Base-by-base conservation (phyloP, 2,797 vertebrate genomes). In the Xyrichtys novacula region DNA sequence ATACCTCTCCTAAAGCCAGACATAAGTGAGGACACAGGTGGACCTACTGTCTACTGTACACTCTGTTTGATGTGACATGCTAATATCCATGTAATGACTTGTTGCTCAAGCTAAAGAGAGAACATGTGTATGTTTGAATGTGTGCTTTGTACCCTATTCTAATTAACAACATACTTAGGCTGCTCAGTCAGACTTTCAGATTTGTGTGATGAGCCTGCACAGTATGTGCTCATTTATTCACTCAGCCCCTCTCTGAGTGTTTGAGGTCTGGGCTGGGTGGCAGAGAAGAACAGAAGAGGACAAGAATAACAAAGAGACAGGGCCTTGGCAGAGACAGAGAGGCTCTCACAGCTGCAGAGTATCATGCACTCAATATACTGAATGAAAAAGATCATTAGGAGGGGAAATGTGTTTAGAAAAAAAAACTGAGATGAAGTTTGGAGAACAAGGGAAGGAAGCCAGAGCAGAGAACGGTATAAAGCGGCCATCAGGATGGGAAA, bases 281-380 rank as follows among this genome's bases (percentile, higher is more conserved):
- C 67, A 54, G 69, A 85, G 74, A 71, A 52, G 73, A 65, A 79
- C 67, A 74, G 54, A 83, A 65, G 60, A 74, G 44, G 66, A 78
- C 54, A 55, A 58, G 77, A 81, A 79, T 79, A 76, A 67, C 67
- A 86, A 84, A 82, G 75, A 82, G 52, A 56, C 52, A 14, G 59
- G 74, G 56, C 22, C 64, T 71, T 80, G 77, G 85, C 76, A 79
- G 79, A 73, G 74, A 75, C 76, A 47, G 83, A 85, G 65, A 71
- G 65, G 19, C 60, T 82, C 61, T 65, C 57, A 25, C 70, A 63
- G 83, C 70, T 65, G 66, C 36, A 38, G 68, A 81, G 76, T 32
- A 62, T 74, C 73, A 59, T 68, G 71, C 76, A 81, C 71, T 81
- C 80, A 78, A 76, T 47, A 23, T 74, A 62, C 75, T 74, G 69